Conservation (phyloP, 2,113 vertebrate species). For the Anseranas semipalmata region DNA sequence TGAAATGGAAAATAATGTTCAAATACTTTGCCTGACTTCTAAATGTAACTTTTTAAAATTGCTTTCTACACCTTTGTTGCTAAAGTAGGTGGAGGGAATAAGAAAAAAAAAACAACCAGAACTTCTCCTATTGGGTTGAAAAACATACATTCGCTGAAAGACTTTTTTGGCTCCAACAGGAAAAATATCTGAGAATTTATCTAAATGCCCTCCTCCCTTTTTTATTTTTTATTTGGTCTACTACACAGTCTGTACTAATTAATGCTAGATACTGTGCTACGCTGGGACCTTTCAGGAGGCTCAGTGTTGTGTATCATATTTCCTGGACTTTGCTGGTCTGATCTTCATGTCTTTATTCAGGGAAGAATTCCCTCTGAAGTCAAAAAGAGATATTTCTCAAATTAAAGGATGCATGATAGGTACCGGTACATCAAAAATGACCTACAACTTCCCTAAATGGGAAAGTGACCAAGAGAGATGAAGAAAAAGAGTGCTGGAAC, state of each 20-base stretch:
- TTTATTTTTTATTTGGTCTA: not conserved
- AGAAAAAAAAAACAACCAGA: not conserved
- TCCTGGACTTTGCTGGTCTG: not conserved
- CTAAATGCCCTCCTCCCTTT: not conserved
- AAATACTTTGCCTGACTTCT: not conserved
- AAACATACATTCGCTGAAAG: not conserved
- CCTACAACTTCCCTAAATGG: not conserved
- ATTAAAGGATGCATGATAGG: not conserved
- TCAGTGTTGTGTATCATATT: not conserved
- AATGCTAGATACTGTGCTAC: not conserved
- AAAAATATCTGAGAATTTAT: not conserved
- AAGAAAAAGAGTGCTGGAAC: not conserved
- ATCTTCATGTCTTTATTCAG: not conserved
- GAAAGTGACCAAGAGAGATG: not conserved
- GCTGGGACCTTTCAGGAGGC: not conserved
- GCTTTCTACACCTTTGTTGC: not conserved
- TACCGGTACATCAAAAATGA: not conserved
- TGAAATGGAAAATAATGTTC: not conserved
- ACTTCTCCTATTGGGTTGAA: not conserved
- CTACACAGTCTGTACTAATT: not conserved
- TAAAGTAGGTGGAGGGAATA: not conserved
- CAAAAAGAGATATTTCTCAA: not conserved
- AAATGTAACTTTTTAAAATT: not conserved
- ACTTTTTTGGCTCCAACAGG: not conserved
- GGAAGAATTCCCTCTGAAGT: not conserved